Base-by-base conservation (phyloP, 2,797 vertebrate genomes). In the Lagodon rhomboides region DNA sequence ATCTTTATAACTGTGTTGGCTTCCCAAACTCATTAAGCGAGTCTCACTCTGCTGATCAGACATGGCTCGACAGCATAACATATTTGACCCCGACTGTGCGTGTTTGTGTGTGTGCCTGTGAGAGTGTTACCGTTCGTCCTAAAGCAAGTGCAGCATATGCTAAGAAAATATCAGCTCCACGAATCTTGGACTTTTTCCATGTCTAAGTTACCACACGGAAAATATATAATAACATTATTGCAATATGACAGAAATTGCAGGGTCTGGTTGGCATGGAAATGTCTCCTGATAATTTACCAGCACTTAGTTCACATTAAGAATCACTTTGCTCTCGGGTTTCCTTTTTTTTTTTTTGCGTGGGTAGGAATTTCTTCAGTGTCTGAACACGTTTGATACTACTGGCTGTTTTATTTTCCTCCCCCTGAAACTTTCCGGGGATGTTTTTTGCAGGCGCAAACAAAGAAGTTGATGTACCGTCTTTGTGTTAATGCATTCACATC, bases 21-120 rank as follows among this genome's bases (percentile, higher is more conserved):
- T 82, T 91, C 72, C 79, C 72, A 85, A 91, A 84, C 75, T 91
- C 89, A 92, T 93, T 92, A 91, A 80, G 77, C 80, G 12, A 68
- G 86, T 89, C 77, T 90, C 90, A 87, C 86, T 89, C 89, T 82
- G 85, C 56, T 92, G 88, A 88, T 86, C 90, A 85, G 73, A 89
- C 81, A 85, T 9, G 34, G 62, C 76, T 81, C 79, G 11, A 54
- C 82, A 61, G 82, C 69, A 60, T 27, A 68, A 80, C 47, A 82
- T 75, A 55, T 83, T 70, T 91, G 77, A 91, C 90, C 83, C 87
- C 67, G 4, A 63, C 65, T 68, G 54, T 44, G 25, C 71, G 34
- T 72, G 59, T 67, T 18, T 34, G 63, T 62, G 62, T 68, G 46
- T 34, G 59, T 61, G 27, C 51, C 9, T 10, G 12, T 30, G 47